Conservation (phyloP, 2,113 vertebrate genomes). For the Thryonomys swinderianus region DNA sequence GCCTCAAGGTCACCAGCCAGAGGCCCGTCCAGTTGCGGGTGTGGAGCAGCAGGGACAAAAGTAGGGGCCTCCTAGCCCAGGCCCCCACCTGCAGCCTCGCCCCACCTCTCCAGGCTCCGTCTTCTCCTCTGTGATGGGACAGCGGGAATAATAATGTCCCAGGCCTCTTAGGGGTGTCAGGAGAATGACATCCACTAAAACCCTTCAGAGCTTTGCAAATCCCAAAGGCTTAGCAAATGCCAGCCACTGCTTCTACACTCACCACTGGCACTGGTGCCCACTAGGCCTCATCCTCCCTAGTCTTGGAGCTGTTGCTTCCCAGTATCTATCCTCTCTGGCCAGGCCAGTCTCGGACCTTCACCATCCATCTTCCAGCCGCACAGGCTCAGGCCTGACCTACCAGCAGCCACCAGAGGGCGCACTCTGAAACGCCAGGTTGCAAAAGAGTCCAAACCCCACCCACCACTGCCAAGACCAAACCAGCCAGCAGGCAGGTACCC, state of each 20-base stretch:
- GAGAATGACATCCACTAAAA: not conserved
- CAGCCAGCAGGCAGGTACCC: not conserved
- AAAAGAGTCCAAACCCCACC: not conserved
- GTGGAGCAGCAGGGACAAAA: not conserved
- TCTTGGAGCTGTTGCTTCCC: not conserved
- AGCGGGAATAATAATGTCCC: not conserved
- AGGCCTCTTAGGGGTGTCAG: fast-evolving
- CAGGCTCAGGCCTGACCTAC: not conserved
- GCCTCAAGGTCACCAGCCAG: too few relatives aligned
- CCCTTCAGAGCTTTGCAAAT: not conserved
- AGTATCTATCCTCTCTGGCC: too few relatives aligned
- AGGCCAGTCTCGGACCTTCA: not conserved
- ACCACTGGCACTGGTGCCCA: fast-evolving
- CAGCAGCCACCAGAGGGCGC: slow-evolving; percentile 56
- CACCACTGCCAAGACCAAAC: not conserved
- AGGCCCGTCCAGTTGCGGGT: not conserved
- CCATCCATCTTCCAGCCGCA: not conserved
- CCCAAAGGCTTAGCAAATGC: not conserved
- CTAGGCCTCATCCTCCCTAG: not conserved
- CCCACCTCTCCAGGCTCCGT: not conserved
- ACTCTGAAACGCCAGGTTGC: fast-evolving
- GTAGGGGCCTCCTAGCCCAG: fast-evolving
- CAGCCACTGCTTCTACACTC: not conserved
- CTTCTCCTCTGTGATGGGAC: not conserved
- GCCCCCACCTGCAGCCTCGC: not conserved